A percentile compares a stretch with the other conserved stretches of the same genome.
These are phyloP conservation scores for Ataeniobius toweri DNA, from an alignment of 2,797 vertebrate genomes.

Conservation along the genomic window DNA sequence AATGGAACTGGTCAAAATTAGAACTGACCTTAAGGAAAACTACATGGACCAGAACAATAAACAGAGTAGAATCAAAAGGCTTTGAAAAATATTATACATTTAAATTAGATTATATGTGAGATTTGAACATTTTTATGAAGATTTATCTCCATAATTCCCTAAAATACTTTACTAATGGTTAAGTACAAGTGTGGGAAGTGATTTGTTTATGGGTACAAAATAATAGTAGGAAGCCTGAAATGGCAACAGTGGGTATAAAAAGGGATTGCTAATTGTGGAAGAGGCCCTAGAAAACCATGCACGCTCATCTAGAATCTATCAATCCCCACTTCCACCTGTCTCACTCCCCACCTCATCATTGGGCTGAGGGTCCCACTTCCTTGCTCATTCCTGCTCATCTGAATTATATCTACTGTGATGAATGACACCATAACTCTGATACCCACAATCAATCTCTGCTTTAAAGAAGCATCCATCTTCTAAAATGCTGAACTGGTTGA, in stretches of 20 bases:
- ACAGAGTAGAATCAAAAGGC: neutral
- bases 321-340: conserved; percentile 18
- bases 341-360: conserved; percentile 38
- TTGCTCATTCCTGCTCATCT: conserved; percentile 93
- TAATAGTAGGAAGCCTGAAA: neutral
- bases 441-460: conserved; percentile 99
- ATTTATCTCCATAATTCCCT: neutral
- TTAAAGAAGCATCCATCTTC: conserved; percentile 99
- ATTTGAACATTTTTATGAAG: neutral
- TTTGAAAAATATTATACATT: neutral
- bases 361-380: conserved; percentile 90
- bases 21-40: neutral
- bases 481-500: conserved; percentile 86
- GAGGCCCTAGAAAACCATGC: neutral
- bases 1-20: neutral
- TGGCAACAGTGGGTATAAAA: neutral
- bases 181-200: neutral
- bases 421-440: conserved; percentile 97
- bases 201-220: neutral
- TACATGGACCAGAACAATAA: neutral
- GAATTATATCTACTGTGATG: conserved; percentile 98
- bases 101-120: neutral
- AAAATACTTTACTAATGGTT: neutral
- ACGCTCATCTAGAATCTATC: conserved; percentile 62
- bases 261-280: neutral